These are phyloP conservation scores for Paguma larvata DNA, from an alignment of 2,797 vertebrate species.

Conservation along the genomic window DNA sequence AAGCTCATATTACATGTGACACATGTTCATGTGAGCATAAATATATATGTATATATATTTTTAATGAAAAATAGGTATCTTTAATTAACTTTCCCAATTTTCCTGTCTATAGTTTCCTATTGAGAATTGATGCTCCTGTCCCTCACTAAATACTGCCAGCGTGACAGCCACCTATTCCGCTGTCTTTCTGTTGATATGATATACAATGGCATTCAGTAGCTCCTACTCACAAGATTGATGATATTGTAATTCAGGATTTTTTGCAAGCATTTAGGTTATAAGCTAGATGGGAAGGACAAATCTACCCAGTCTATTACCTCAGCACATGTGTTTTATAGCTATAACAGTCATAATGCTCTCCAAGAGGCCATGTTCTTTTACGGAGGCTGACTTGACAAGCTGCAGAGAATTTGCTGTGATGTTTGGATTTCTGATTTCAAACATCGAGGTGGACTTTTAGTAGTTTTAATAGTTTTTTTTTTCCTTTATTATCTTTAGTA, in stretches of 20 bases:
- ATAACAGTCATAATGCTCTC: background rate
- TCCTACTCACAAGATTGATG: conserved; percentile 42
- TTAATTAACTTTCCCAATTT: conserved; percentile 20
- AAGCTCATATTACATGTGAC: background rate
- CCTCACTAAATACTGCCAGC: conserved; percentile 45
- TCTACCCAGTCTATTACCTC: conserved; percentile 25
- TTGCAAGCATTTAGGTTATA: conserved; percentile 54
- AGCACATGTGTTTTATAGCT: background rate
- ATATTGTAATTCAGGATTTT: background rate
- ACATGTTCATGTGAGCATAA: background rate
- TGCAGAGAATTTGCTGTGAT: background rate
- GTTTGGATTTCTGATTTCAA: background rate
- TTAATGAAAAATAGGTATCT: background rate
- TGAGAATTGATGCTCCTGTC: background rate
- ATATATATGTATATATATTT: background rate
- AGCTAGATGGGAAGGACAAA: background rate
- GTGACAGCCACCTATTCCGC: background rate
- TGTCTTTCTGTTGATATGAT: background rate
- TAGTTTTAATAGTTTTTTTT: background rate
- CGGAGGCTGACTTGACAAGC: background rate
- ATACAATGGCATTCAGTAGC: conserved; percentile 20
- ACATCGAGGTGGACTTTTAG: background rate
- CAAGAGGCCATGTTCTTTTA: background rate
- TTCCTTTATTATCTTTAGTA: background rate
- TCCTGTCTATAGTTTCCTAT: conserved; percentile 52